Base-by-base conservation (phyloP, 2,797 vertebrate species). In the Pempheris klunzingeri region DNA sequence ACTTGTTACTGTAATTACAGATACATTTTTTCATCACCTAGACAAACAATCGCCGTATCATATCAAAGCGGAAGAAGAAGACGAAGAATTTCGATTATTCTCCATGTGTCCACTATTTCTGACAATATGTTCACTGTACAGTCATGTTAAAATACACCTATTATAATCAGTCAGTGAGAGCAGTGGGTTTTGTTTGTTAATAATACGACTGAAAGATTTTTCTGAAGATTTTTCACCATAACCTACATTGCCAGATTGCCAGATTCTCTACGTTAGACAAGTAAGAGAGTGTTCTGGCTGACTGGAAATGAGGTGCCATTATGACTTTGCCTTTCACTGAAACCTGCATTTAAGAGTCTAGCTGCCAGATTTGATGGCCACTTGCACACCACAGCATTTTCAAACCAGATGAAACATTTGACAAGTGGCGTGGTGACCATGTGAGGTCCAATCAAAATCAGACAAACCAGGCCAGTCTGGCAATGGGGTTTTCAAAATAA, bases 401-500 rank as follows among this genome's bases (percentile, higher is more conserved):
- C 66, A 80, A 85, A 81, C 84, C 74, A 85, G 73, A 87, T 78
- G 63, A 85, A 70, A 70, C 61, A n/a, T 87, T 85, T 82, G 81
- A 88, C 71, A 82, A 73, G 81, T 84, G 81, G 68, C 38, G 20
- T 63, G 60, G 43, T 69, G 80, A 86, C 61, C 61, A 90, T 77
- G 74, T 83, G 78, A 88, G 74, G 63, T 89, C 81, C 62, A 82
- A 32, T 43, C 71, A 67, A 87, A 88, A 69, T 91, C 76, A 83
- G 69, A 85, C 71, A 83, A 88, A 90, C 84, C 74, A 66, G 76
- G 62, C 71, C 52, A 71, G 60, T 80, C 74, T 87, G 87, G 71
- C 10, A 2, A 74, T 74, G 70, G n/a, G 49, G 41, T 71, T 88
- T 86, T 87, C 65, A 88, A 87, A 92, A 85, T 85, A 90, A 82